These are phyloP conservation scores for Esox masquinongy DNA, from an alignment of 2,797 vertebrate species.

Conservation along the genomic window DNA sequence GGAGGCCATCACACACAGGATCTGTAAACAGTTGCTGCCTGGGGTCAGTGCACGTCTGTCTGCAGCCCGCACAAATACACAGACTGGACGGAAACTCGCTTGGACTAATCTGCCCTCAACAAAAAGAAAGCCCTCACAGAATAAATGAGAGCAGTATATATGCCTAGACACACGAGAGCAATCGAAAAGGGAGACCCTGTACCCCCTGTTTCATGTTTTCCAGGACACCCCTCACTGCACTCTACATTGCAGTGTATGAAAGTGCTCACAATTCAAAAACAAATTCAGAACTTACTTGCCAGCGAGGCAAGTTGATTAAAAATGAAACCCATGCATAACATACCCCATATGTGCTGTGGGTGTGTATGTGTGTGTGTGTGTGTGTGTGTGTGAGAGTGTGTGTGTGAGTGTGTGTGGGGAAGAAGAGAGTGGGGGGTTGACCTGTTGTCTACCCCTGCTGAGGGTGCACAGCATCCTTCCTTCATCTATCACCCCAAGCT, in stretches of 20 bases:
- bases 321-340: constrained; percentile 64
- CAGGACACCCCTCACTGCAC: constrained; percentile 52
- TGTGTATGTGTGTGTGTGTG: constrained; percentile 42
- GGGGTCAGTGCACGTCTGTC: constrained; percentile 20
- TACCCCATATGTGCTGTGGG: constrained; percentile 53
- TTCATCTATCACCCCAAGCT: constrained; percentile 60
- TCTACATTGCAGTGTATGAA: constrained; percentile 54
- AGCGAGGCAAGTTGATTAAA: constrained; percentile 51
- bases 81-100: constrained; percentile 15
- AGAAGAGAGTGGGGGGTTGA: constrained; percentile 27
- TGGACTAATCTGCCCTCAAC: constrained; percentile 7
- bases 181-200: constrained; percentile 47
- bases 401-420: constrained; percentile 28
- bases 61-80: constrained; percentile 21
- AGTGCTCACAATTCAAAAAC: constrained; percentile 59
- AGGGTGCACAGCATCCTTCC: constrained; percentile 44
- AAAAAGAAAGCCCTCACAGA: constrained; percentile 14
- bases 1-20: constrained; percentile 39
- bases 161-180: constrained; percentile 57
- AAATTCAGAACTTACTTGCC: constrained; percentile 49
- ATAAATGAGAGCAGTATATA: constrained; percentile 55
- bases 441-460: constrained; percentile 25
- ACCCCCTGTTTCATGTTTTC: constrained; percentile 35
- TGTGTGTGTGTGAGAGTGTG: constrained; percentile 21
- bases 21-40: constrained; percentile 34